Percentiles rank a stretch among this genome's conserved stretches.
Evolutionary conservation across 2,113 vertebrate species (phyloP).

Genomic region (Alces alces): DNA sequence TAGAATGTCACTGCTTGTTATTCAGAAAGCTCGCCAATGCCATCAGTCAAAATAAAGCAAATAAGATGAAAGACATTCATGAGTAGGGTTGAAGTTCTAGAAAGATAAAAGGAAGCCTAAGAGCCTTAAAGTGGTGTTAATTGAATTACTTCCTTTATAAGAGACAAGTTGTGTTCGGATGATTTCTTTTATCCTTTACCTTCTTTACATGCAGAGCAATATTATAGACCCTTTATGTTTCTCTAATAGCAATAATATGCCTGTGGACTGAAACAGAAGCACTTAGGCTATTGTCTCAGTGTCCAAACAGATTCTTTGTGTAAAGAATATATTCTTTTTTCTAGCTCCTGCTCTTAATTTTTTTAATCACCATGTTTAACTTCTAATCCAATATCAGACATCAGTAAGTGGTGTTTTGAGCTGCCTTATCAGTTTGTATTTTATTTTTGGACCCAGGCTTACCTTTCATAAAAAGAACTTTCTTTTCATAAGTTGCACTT

Average conservation of each 20-base stretch:
- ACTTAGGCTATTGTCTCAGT: neutral
- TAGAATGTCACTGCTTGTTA: neutral
- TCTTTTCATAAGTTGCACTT: conserved; percentile 26
- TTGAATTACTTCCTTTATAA: conserved; percentile 47
- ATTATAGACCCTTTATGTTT: conserved; percentile 14
- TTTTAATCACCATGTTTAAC: conserved; percentile 61
- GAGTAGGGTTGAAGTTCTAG: conserved; percentile 1
- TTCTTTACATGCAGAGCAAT: conserved; percentile 4
- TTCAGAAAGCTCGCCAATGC: neutral
- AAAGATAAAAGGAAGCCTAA: conserved; percentile 52
- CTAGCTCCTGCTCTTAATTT: conserved; percentile 43
- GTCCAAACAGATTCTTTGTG: conserved; percentile 55
- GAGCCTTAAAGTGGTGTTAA: conserved; percentile 52
- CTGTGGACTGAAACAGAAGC: conserved; percentile 5
- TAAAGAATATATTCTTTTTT: neutral
- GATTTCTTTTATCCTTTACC: conserved; percentile 54
- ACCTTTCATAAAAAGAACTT: conserved; percentile 62
- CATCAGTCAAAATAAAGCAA: conserved; percentile 37
- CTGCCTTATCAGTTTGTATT: conserved; percentile 21
- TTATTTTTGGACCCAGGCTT: conserved; percentile 31
- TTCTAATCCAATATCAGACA: conserved; percentile 63
- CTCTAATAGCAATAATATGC: conserved; percentile 17
- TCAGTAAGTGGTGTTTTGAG: conserved; percentile 50
- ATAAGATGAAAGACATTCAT: conserved; percentile 42
- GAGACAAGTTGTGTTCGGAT: conserved; percentile 13